Base-by-base conservation (phyloP, 1,140 invertebrate species). In the Euglossa dilemma region DNA sequence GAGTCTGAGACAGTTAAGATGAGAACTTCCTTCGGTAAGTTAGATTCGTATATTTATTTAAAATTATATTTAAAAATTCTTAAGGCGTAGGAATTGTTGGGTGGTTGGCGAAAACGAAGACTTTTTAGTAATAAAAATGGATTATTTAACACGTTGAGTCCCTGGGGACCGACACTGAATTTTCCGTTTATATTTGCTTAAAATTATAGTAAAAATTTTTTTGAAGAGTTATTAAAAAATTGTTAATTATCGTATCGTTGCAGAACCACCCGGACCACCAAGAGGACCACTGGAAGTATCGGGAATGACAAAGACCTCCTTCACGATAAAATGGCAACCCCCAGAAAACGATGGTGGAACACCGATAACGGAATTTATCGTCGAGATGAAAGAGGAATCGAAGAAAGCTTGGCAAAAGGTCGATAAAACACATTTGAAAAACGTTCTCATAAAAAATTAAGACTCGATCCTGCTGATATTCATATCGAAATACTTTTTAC, bases 291-390 rank as follows among this genome's bases (percentile, higher is more conserved):
- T 98, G 28, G 96, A 97, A 89, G 95, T 98, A 61, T 97, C 97
- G 82, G 97, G 97, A 89, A 97, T 98, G 95, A 96, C 96, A 7
- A 96, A 96, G 70, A 97, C 96, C 16, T 98, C 97, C 12, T 97
- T 98, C 74, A 98, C 97, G 14, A 95, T 99, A 25, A 96, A 97
- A 72, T 98, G 98, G 98, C 95, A 97, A 88, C 95, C 97, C 74
- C 97, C 98, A 0, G 96, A 97, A 91, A 95, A 95, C 57, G 97
- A 99, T 93, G 98, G 98, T 70, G 98, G 98, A 16, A 96, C 97
- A 28, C 96, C 97, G 43, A 97, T 99, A 74, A 95, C 96, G 18
- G 97, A 98, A 91, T 99, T 99, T 89, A 96, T 97, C 54, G 95
- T 99, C 14, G 98, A 99, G 93, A 97, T 96, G 70, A 95, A 96